Evolutionary conservation across 2,888 invertebrate species (phyloP).

Genomic region (Sisyra nigra): DNA sequence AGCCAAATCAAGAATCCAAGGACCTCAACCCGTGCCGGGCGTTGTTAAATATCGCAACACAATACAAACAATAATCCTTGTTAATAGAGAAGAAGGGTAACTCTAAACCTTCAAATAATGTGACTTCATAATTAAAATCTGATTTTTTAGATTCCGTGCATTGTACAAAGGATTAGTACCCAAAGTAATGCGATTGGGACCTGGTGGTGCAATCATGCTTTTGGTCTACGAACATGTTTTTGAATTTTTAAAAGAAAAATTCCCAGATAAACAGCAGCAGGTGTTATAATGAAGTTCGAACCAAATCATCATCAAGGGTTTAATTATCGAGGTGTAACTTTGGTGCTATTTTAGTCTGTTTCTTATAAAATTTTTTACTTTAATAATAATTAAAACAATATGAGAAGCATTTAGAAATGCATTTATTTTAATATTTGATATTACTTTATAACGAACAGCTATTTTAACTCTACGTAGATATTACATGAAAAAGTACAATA

Average conservation of each 20-base stretch:
- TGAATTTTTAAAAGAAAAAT: slow-evolving; percentile 43
- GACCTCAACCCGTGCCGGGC: slow-evolving; percentile 63
- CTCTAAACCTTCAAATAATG: slow-evolving; percentile 15
- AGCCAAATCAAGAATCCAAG: slow-evolving; percentile 89
- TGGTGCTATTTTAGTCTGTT: too few relatives aligned
- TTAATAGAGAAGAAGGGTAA: slow-evolving; percentile 83
- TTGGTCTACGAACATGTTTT: slow-evolving; percentile 82
- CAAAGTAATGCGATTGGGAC: slow-evolving; percentile 80
- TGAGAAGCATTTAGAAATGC: slow-evolving; percentile 1
- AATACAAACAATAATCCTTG: slow-evolving; percentile 48
- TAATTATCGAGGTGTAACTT: too few relatives aligned
- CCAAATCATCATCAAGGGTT: too few relatives aligned
- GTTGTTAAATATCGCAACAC: slow-evolving; percentile 66
- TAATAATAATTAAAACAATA: too few relatives aligned
- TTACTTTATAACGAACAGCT: too few relatives aligned
- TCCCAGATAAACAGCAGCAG: slow-evolving; percentile 16
- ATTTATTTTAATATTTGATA: neutral
- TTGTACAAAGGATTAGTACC: slow-evolving; percentile 86
- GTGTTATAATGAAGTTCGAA: neutral
- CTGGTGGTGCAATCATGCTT: slow-evolving; percentile 90
- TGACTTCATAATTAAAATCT: slow-evolving; percentile 10
- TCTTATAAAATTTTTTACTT: too few relatives aligned
- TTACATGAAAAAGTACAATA: too few relatives aligned
- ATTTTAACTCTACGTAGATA: too few relatives aligned
- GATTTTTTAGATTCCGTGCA: slow-evolving; percentile 54